A percentile compares a stretch with the other conserved stretches of the same genome.
Evolutionary conservation across 2,888 invertebrate genomes (phyloP).

Genomic region (Cremastinae sp.): DNA sequence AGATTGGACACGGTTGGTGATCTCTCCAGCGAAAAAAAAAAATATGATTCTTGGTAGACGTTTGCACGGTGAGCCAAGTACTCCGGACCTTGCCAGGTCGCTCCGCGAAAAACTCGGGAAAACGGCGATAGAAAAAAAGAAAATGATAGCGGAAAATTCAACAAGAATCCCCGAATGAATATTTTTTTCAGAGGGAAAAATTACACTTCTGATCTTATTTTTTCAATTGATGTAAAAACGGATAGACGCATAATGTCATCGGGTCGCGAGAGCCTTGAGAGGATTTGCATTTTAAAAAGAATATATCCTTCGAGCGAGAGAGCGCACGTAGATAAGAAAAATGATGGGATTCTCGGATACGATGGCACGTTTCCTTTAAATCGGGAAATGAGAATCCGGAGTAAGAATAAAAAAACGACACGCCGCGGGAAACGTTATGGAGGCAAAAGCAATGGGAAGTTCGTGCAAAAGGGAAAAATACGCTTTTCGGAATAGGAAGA

Average conservation of each 20-base stretch:
- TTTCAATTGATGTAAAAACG: too few relatives aligned
- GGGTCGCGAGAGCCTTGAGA: too few relatives aligned
- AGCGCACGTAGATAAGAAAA: neutral
- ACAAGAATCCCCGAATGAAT: neutral
- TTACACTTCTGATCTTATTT: too few relatives aligned
- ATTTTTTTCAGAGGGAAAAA: too few relatives aligned
- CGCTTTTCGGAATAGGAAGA: conserved; percentile 27
- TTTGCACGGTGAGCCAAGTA: conserved; percentile 40
- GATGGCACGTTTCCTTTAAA: conserved; percentile 19
- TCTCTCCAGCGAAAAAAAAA: conserved; percentile 48
- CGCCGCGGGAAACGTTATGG: neutral
- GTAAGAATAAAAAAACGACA: conserved; percentile 19
- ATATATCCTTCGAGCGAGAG: neutral
- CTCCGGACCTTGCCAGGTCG: conserved; percentile 28
- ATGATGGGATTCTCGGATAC: conserved; percentile 23
- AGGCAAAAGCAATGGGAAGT: conserved; percentile 27
- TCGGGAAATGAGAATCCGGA: conserved; percentile 37
- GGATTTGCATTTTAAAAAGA: conserved; percentile 20
- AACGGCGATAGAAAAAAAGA: conserved; percentile 9
- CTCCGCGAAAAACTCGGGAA: conserved; percentile 16
- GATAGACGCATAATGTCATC: too few relatives aligned
- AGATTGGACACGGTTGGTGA: conserved; percentile 61
- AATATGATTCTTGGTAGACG: conserved; percentile 51
- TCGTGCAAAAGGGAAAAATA: conserved; percentile 28
- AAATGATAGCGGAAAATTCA: conserved; percentile 6